Base-by-base conservation (phyloP, 2,888 invertebrate genomes). In the Zonitis immaculata region DNA sequence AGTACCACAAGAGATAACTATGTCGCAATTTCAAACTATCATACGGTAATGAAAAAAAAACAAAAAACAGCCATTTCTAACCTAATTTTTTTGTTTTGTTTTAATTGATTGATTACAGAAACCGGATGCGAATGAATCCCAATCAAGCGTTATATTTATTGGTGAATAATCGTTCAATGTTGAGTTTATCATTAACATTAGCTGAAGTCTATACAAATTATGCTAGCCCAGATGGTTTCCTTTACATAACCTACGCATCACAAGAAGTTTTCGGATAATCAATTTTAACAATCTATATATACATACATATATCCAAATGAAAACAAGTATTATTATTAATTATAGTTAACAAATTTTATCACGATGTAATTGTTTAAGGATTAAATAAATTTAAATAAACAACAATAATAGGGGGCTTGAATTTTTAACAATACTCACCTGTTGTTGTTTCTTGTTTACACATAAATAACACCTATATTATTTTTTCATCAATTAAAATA, bases 211-310 rank as follows among this genome's bases (percentile, higher is more conserved):
- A 93, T 75, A 81, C 83, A 30, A 83, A 85, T 56, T 83, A 88
- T 64, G 82, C 84, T 44, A 88, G 89, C 61, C 85, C 85, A 26
- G 93, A 93, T 72, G 94, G 94, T 0, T 94, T 91, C 70, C 81
- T 94, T 0, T 92, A 93, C 73, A 84, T 93, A 66, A 91, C 91
- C 0, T 94, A 93, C 70, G 91, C 93, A 0, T 91, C 91, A 20
- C 92, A 93, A 77, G 92, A 93, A 78, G 89, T 89, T 63, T 94
- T 93, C 72, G 93, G 92, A 18, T 35, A 9, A 35, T n/a, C n/a
- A n/a, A n/a, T n/a, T n/a, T n/a, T n/a, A n/a, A n/a, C n/a, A n/a
- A n/a, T n/a, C n/a, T n/a, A n/a, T n/a, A n/a, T n/a, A n/a, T n/a
- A n/a, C n/a, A n/a, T n/a, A n/a, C n/a, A n/a, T n/a, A n/a, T n/a